Evolutionary conservation across 2,888 invertebrate genomes (phyloP).

Genomic region (Rhyacophila evoluta): DNA sequence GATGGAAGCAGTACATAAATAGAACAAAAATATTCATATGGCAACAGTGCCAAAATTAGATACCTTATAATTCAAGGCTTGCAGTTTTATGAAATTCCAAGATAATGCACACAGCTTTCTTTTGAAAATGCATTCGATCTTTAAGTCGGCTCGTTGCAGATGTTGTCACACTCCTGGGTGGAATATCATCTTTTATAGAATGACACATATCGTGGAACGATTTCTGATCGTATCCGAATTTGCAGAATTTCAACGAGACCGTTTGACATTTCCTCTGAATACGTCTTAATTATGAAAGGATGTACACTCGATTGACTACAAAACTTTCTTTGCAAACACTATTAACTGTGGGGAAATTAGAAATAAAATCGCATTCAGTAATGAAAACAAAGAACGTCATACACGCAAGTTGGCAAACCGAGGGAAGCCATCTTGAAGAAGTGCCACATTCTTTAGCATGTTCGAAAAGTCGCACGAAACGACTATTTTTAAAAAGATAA

Average conservation of each 20-base stretch:
- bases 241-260: slow-evolving; percentile 43
- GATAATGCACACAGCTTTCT: neutral
- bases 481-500: slow-evolving; percentile 40
- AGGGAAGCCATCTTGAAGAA: slow-evolving; percentile 80
- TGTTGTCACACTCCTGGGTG: slow-evolving; percentile 25
- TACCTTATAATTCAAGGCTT: slow-evolving; percentile 48
- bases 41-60: slow-evolving; percentile 53
- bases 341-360: slow-evolving; percentile 15
- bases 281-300: neutral
- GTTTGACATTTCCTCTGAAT: slow-evolving; percentile 39
- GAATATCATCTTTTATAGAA: slow-evolving; percentile 44
- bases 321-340: neutral
- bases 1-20: slow-evolving; percentile 53
- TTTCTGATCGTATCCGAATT: slow-evolving; percentile 48
- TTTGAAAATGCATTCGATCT: neutral
- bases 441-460: slow-evolving; percentile 77
- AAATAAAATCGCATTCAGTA: slow-evolving; percentile 48
- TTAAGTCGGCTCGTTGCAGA: neutral
- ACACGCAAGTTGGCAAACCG: slow-evolving; percentile 74
- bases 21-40: slow-evolving; percentile 53
- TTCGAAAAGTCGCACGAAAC: slow-evolving; percentile 59
- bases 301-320: neutral
- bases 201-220: slow-evolving; percentile 49
- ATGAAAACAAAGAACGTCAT: slow-evolving; percentile 60
- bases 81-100: slow-evolving; percentile 37